Evolutionary conservation across 2,113 vertebrate genomes (phyloP).

Genomic region (Tenebrosternarchus preto): DNA sequence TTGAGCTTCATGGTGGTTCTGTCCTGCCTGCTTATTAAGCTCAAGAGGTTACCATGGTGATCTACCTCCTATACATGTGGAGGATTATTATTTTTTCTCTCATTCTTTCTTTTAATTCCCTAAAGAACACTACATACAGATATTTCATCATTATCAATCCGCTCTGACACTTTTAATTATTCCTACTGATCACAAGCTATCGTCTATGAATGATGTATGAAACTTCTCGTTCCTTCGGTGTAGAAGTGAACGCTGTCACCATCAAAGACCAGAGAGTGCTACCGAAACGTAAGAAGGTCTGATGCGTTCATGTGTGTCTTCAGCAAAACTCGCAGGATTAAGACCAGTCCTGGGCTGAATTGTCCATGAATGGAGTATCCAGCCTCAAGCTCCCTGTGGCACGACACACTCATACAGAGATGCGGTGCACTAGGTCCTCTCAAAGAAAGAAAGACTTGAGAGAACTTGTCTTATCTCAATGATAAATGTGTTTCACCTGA

Average conservation of each 20-base stretch:
- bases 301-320: no score
- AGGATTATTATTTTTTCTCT: not conserved
- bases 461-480: no score
- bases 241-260: not conserved
- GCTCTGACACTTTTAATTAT: not conserved
- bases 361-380: not conserved
- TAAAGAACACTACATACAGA: not conserved
- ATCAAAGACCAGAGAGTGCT: not conserved
- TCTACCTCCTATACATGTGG: constrained; percentile 12
- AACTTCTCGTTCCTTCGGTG: no score
- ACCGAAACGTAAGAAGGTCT: not conserved
- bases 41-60: constrained; percentile 33
- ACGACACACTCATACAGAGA: not conserved
- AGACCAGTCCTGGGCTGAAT: not conserved
- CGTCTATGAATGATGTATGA: not conserved
- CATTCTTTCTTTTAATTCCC: not conserved
- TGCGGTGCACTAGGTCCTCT: not conserved
- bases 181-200: not conserved
- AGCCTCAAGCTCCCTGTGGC: not conserved
- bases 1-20: not conserved
- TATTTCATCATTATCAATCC: not conserved
- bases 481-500: no score
- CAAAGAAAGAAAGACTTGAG: no score
- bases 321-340: not conserved
- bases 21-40: constrained; percentile 13